Conservation (phyloP, 2,113 vertebrate genomes). For the Jacana jacana region DNA sequence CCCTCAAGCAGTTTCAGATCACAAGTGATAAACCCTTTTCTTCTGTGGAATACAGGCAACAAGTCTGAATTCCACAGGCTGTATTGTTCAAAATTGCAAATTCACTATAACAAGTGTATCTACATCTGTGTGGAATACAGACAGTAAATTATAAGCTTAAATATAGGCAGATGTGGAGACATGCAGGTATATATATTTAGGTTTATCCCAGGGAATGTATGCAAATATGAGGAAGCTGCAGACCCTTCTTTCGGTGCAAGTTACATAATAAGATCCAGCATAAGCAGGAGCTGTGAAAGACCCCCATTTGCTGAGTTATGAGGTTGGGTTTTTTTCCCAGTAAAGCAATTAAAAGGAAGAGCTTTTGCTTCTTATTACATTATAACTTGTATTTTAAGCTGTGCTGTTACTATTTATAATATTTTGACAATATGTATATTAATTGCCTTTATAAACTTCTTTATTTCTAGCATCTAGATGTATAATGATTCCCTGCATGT, state of each 20-base stretch:
- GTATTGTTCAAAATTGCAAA: neutral
- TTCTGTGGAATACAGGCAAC: neutral
- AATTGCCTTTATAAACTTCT: neutral
- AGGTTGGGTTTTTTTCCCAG: neutral
- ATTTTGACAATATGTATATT: neutral
- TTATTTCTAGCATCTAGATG: neutral
- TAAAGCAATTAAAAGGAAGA: neutral
- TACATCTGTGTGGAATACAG: neutral
- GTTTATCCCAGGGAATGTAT: neutral
- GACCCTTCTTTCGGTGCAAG: neutral
- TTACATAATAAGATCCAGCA: neutral
- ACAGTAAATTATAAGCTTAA: neutral
- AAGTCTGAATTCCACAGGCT: fast-evolving
- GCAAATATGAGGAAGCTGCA: neutral
- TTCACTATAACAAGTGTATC: fast-evolving
- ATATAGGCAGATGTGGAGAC: neutral
- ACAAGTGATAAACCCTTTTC: neutral
- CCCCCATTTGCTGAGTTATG: neutral
- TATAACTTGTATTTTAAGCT: neutral
- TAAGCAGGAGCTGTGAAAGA: neutral
- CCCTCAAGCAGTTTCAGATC: neutral
- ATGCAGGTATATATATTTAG: too few species aligned
- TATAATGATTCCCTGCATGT: neutral
- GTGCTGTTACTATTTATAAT: neutral
- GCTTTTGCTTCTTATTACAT: neutral